These are phyloP conservation scores for Heliconius charithonia DNA, from an alignment of 2,888 invertebrate genomes.

Conservation along the genomic window DNA sequence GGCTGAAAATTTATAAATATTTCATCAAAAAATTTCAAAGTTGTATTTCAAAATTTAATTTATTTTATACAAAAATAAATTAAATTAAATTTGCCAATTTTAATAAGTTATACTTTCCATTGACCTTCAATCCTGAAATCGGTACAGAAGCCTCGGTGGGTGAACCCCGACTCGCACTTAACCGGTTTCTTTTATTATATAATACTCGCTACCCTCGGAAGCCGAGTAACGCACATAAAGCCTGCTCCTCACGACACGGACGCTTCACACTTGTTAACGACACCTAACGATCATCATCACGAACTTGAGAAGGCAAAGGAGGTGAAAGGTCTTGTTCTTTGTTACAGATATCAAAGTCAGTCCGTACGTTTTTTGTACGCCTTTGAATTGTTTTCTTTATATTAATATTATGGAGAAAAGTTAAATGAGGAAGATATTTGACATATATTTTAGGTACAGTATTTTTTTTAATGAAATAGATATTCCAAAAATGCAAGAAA, in stretches of 20 bases:
- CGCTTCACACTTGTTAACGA: constrained; percentile 33
- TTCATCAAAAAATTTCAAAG: no score
- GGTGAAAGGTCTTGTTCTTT: constrained; percentile 18
- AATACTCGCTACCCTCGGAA: constrained; percentile 22
- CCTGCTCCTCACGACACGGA: constrained; percentile 14
- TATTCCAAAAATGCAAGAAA: background rate
- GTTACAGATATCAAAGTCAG: constrained; percentile 4
- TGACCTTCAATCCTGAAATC: no score
- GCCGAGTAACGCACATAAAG: constrained; percentile 18
- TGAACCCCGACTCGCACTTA: no score
- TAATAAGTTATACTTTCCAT: no score
- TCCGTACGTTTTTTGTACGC: background rate
- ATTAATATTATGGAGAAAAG: background rate
- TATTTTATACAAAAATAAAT: no score
- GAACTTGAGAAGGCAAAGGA: constrained; percentile 31
- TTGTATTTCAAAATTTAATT: no score
- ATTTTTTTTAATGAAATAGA: background rate
- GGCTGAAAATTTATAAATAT: background rate
- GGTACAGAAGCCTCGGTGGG: no score
- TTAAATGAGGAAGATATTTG: background rate
- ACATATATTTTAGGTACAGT: background rate
- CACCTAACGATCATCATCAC: constrained; percentile 27
- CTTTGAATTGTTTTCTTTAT: constrained; percentile 5
- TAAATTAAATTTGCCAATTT: no score
- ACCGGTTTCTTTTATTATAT: background rate